Percentiles rank a stretch among this genome's conserved stretches.
phyloP scores from a whole-genome alignment of 2,888 invertebrate species.

The Acrobasis suavella region DNA sequence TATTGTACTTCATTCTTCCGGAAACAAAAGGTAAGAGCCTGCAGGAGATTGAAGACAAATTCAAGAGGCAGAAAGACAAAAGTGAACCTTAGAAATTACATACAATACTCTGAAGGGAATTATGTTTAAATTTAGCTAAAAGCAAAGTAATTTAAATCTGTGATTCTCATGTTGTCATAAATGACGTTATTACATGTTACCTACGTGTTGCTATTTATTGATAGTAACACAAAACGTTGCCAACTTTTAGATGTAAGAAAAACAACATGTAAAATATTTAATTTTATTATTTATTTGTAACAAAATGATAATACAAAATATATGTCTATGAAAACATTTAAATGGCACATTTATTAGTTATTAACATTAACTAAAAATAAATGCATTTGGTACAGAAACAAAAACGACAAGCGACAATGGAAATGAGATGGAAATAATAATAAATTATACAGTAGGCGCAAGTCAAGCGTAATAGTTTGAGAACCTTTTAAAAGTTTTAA shows the following conservation, averaged over 20 bases:
- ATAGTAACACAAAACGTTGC: neutral
- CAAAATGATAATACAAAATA: slow-evolving; percentile 48
- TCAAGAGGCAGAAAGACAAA: slow-evolving; percentile 44
- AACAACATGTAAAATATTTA: slow-evolving; percentile 44
- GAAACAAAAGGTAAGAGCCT: slow-evolving; percentile 87
- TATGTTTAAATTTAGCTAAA: slow-evolving; percentile 41
- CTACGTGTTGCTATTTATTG: slow-evolving; percentile 7
- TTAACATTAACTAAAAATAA: slow-evolving; percentile 39
- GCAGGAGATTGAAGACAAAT: slow-evolving; percentile 85
- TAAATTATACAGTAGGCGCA: neutral
- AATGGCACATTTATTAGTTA: slow-evolving; percentile 53
- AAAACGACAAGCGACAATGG: slow-evolving; percentile 6
- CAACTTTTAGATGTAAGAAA: slow-evolving; percentile 29
- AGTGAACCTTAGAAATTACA: slow-evolving; percentile 47
- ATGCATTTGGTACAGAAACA: slow-evolving; percentile 53
- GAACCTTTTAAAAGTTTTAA: neutral
- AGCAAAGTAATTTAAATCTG: slow-evolving; percentile 60
- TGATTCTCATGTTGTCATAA: slow-evolving; percentile 65
- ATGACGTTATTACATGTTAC: slow-evolving; percentile 34
- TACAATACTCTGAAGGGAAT: slow-evolving; percentile 36
- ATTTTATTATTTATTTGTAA: slow-evolving; percentile 51
- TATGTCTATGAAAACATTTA: slow-evolving; percentile 38
- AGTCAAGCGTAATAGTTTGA: neutral
- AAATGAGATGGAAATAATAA: slow-evolving; percentile 12
- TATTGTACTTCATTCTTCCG: slow-evolving; percentile 84